Conservation (phyloP, 2,113 vertebrate genomes). For the Pycnonotus jocosus region DNA sequence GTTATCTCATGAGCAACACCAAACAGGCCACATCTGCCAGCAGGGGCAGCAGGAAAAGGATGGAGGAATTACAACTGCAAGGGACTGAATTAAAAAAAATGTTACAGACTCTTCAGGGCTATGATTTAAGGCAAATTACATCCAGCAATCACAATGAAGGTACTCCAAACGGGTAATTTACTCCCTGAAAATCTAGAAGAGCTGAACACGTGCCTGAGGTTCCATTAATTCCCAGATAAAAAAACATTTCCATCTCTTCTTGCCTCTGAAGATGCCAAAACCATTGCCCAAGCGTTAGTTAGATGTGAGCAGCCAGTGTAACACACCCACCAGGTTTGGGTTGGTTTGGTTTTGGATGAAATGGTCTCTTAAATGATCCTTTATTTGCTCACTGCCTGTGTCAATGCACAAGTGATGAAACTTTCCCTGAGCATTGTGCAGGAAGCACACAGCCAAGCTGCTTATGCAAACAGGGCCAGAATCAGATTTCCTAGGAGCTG, state of each 20-base stretch:
- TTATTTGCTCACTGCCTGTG: not conserved
- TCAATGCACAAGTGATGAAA: not conserved
- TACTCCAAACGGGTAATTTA: not conserved
- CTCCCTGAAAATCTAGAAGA: not conserved
- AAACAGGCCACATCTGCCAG: not conserved
- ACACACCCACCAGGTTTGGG: not conserved
- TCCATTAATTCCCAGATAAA: not conserved
- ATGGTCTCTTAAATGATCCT: not conserved
- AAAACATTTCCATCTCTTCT: not conserved
- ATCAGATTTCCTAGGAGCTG: not conserved
- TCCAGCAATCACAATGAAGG: not conserved
- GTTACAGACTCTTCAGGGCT: not conserved
- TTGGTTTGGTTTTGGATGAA: not conserved
- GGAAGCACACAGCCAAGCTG: not conserved
- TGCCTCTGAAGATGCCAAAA: not conserved
- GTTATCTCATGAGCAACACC: not conserved
- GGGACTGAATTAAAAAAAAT: not conserved
- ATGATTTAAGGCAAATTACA: not conserved
- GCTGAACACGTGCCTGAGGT: not conserved
- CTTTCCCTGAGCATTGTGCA: not conserved
- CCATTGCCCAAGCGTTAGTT: not conserved
- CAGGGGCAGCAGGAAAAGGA: not conserved
- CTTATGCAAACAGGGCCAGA: not conserved
- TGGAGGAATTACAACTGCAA: not conserved
- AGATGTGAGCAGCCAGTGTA: rapidly evolving